Base-by-base conservation (phyloP, 2,888 invertebrate species). In the Watsonalla binaria region DNA sequence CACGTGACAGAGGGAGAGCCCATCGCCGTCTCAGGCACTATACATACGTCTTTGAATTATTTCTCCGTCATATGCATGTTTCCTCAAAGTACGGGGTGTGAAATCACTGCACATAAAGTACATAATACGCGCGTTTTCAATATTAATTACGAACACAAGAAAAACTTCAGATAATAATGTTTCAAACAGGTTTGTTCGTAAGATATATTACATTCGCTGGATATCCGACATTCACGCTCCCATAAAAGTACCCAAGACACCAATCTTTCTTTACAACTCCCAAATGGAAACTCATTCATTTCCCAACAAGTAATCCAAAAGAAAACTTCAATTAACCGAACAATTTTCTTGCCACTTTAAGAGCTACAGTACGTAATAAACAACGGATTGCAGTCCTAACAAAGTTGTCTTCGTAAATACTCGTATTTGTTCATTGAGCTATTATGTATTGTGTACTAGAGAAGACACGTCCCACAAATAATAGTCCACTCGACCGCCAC, bases 331-430 rank as follows among this genome's bases (percentile, higher is more conserved):
- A 49, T 49, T 49, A 49, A 13, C 49, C 37, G 9, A 35, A 49
- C 35, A 8, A 39, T 46, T 46, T 46, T 49, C 49, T 46, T 33
- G 46, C 13, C 37, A 46, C 52, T 52, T 37, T 35, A 46, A 15
- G 14, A 49, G 49, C n/a, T 46, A 39, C 14, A 35, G 45, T 46
- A 56, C 49, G 49, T 37, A 49, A 58, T 62, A 61, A 62, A 62
- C 61, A 68, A 59, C 60, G 69, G 69, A 68, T 70, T 77, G 76
- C 74, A 78, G 65, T 73, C 59, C 65, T 66, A 65, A 68, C 71
- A 66, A 72, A 69, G 71, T 59, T 59, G 63, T 66, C 63, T 62
- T 65, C 57, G 46, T 69, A 71, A 68, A 74, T 71, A 62, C 64
- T 72, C 72, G 72, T 78, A 73, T 77, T 74, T 72, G 24, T 24